phyloP scores from a whole-genome alignment of 1,140 invertebrate species.

The Camponotus floridanus region DNA sequence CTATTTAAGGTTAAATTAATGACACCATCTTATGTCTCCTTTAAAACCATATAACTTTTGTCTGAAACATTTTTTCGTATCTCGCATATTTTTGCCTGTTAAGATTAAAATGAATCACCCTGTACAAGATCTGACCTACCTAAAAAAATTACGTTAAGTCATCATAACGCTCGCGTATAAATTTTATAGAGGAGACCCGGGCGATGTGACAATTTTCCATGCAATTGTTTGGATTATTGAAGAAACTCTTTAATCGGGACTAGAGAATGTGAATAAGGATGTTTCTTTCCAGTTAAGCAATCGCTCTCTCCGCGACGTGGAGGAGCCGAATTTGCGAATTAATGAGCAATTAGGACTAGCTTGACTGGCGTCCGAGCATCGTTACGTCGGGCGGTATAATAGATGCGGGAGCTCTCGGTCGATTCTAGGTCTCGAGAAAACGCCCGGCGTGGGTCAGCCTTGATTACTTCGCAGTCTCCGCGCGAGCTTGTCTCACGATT shows the following conservation, averaged over 20 bases:
- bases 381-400: not conserved
- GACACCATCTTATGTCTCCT: too few relatives aligned
- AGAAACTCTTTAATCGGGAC: not conserved
- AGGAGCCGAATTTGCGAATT: not conserved
- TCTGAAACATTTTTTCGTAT: too few relatives aligned
- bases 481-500: conserved; percentile 52
- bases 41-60: too few relatives aligned
- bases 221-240: not conserved
- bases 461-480: conserved; percentile 43
- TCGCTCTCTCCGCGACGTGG: not conserved
- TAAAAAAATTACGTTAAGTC: too few relatives aligned
- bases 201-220: not conserved
- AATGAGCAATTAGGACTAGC: conserved; percentile 7
- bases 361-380: conserved; percentile 2
- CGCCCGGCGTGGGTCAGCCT: conserved; percentile 34
- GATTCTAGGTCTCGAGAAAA: conserved; percentile 60
- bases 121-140: too few relatives aligned
- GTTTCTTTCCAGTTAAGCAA: not conserved
- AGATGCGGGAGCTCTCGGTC: conserved; percentile 19
- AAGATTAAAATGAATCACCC: too few relatives aligned
- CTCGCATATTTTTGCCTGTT: too few relatives aligned
- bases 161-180: too few relatives aligned
- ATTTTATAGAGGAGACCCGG: too few relatives aligned
- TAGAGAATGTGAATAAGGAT: not conserved
- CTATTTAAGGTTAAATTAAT: too few relatives aligned